Conservation (phyloP, 2,113 vertebrate species). For the Stegastes partitus region DNA sequence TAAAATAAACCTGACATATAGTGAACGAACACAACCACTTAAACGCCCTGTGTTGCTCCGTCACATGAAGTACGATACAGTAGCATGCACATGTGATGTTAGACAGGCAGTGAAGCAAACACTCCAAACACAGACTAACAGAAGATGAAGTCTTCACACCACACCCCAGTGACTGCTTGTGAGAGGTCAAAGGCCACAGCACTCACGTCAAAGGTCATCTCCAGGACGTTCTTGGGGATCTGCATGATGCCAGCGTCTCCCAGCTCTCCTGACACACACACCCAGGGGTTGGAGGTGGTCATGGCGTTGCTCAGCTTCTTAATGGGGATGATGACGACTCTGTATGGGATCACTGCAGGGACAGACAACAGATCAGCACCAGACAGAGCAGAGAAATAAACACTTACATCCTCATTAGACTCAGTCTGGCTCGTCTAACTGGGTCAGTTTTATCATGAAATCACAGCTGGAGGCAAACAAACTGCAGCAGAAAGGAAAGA, state of each 20-base stretch:
- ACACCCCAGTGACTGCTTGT: background rate
- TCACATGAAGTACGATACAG: background rate
- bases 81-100: background rate
- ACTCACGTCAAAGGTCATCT: slow-evolving; percentile 96
- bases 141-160: background rate
- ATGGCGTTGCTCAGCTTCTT: slow-evolving; percentile 95
- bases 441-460: background rate
- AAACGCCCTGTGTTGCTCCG: background rate
- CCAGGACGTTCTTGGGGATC: slow-evolving; percentile 94
- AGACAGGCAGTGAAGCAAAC: background rate
- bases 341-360: slow-evolving; percentile 92
- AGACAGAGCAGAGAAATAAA: background rate
- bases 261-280: slow-evolving; percentile 93
- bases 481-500: background rate
- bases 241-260: slow-evolving; percentile 93
- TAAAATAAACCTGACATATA: background rate
- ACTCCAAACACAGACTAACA: background rate
- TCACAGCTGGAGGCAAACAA: background rate
- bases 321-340: slow-evolving; percentile 93
- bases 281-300: slow-evolving; percentile 96
- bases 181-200: slow-evolving; percentile 37
- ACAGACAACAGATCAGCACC: slow-evolving; percentile 6
- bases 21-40: background rate
- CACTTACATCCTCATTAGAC: background rate
- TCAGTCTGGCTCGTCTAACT: no score